phyloP scores from a whole-genome alignment of 2,113 vertebrate species.

The Spilogale gracilis region DNA sequence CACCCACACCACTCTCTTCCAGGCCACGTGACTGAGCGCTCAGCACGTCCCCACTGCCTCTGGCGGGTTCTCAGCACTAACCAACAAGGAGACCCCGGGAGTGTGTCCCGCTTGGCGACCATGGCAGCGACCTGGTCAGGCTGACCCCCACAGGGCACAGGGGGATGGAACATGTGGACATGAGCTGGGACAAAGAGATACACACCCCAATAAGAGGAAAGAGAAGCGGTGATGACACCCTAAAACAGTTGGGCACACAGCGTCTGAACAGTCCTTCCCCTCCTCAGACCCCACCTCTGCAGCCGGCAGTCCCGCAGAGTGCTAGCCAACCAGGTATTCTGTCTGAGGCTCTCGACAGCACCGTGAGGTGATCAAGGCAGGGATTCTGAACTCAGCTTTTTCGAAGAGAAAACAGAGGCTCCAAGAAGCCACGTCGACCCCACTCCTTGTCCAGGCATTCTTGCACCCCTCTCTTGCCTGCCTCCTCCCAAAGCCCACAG shows the following conservation, averaged over 20 bases:
- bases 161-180: accelerated
- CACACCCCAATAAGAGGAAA: accelerated
- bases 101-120: background rate
- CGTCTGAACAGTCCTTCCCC: background rate
- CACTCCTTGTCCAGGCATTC: too few relatives aligned
- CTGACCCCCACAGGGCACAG: background rate
- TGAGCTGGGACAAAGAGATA: accelerated
- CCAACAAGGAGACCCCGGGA: background rate
- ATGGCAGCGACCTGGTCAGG: background rate
- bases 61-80: background rate
- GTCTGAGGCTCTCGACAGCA: accelerated
- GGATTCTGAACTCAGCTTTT: background rate
- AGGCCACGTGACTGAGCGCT: accelerated
- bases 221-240: background rate
- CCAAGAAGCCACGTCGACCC: background rate
- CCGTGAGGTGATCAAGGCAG: accelerated
- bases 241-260: accelerated
- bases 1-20: background rate
- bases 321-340: accelerated
- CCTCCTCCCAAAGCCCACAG: background rate
- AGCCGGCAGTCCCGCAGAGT: background rate
- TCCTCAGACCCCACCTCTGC: background rate
- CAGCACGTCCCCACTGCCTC: accelerated
- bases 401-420: background rate
- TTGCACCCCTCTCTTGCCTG: accelerated